Percentiles rank a stretch among this genome's conserved stretches.
These are phyloP conservation scores for Scophthalmus maximus DNA, from an alignment of 2,113 vertebrate genomes.

Conservation along the genomic window DNA sequence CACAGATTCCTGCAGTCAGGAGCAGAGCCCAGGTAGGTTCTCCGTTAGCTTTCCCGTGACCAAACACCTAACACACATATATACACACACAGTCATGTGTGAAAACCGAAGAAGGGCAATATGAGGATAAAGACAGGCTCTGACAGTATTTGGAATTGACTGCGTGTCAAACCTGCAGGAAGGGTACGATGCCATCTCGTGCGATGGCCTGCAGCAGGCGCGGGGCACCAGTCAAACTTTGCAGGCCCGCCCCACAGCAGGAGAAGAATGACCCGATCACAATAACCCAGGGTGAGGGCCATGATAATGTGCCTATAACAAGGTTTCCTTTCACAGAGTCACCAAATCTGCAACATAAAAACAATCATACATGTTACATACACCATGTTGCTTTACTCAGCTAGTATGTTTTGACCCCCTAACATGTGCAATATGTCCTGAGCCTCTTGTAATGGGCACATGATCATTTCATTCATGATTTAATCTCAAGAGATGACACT, in stretches of 20 bases:
- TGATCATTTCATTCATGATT: too few species aligned
- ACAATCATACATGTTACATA: neutral
- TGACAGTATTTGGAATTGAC: neutral
- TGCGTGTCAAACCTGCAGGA: constrained; percentile 86
- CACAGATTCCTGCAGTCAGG: constrained; percentile 92
- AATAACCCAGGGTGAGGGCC: constrained; percentile 98
- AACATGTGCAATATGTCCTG: too few species aligned
- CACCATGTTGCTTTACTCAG: neutral
- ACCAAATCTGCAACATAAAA: constrained; percentile 86
- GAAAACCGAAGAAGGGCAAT: neutral
- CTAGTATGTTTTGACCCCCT: neutral
- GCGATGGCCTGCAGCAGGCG: constrained; percentile 96
- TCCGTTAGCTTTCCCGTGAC: constrained; percentile 95
- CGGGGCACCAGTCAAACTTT: constrained; percentile 95
- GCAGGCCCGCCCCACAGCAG: constrained; percentile 94
- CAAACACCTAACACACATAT: constrained; percentile 85
- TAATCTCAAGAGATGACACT: too few species aligned
- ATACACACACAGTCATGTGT: neutral
- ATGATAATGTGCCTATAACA: constrained; percentile 93
- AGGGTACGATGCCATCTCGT: constrained; percentile 93
- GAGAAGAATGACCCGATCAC: constrained; percentile 98
- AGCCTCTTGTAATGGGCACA: too few species aligned
- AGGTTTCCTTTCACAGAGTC: constrained; percentile 94
- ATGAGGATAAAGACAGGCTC: neutral
- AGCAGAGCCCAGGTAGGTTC: constrained; percentile 97